These are phyloP conservation scores for Terebella lapidaria DNA, from an alignment of 2,888 invertebrate genomes.

Conservation along the genomic window DNA sequence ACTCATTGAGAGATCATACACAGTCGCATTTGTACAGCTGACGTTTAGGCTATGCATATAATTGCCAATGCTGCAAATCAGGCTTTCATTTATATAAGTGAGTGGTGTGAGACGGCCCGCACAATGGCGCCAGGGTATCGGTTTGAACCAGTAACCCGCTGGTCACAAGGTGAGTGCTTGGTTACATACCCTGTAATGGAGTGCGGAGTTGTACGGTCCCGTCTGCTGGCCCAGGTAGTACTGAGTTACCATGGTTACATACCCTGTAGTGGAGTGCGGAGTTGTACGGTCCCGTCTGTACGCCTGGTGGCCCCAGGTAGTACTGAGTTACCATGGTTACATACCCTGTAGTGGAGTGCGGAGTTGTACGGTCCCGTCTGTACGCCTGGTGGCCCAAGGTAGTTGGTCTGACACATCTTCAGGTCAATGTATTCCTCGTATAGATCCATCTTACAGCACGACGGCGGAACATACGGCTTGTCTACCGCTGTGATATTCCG, in stretches of 20 bases:
- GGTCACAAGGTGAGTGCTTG: too few relatives aligned
- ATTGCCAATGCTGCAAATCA: too few relatives aligned
- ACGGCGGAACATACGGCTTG: constrained; percentile 1
- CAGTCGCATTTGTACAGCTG: too few relatives aligned
- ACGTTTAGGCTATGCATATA: too few relatives aligned
- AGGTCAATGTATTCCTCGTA: not conserved
- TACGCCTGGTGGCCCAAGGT: constrained; percentile 1
- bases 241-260: not conserved
- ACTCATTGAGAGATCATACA: too few relatives aligned
- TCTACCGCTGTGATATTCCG: not conserved
- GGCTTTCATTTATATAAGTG: too few relatives aligned
- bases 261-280: constrained; percentile 1
- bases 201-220: not conserved
- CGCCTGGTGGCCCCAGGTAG: constrained; percentile 1
- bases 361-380: not conserved
- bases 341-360: constrained; percentile 1
- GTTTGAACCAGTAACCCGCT: too few relatives aligned
- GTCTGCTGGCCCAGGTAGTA: not conserved
- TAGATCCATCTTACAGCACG: constrained; percentile 3
- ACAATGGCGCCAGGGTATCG: too few relatives aligned
- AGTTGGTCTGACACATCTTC: not conserved
- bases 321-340: not conserved
- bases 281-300: not conserved
- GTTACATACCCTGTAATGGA: constrained; percentile 3
- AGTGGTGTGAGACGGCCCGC: too few relatives aligned